Base-by-base conservation (phyloP, 2,888 invertebrate genomes). In the Norana najaformis region DNA sequence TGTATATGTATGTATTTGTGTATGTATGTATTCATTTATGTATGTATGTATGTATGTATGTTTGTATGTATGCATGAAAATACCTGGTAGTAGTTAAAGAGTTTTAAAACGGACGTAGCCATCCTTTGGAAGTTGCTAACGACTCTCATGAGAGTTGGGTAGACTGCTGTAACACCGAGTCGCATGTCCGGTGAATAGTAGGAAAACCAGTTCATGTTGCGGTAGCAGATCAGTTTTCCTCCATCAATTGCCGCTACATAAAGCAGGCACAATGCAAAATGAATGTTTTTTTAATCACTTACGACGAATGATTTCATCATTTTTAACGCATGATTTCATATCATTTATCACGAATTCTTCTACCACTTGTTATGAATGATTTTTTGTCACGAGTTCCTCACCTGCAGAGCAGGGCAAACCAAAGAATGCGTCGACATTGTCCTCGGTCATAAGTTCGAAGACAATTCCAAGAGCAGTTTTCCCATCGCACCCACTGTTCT, bases 381-480 rank as follows among this genome's bases (percentile, higher is more conserved):
- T 41, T 4, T 1, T 47, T 23, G 2, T 47, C 47, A 47, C 23
- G 47, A 47, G 23, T 47, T 47, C 41, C 39, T 90, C 23, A 90
- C 91, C 91, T n/a, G 88, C 90, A 38, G 91, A 91, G 38, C 91
- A 91, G 23, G 91, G 91, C 89, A 90, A 36, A n/a, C 91, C 91
- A 36, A 91, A 41, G 35, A 88, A 90, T 11, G 82, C 90, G 47
- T 90, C 88, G 82, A 91, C 91, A 4, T 91, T 11, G 30, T 88
- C 34, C 23, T 41, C 20, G 88, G 38, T 88, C 39, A 90, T 85
- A n/a, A 91, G 90, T 6, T 90, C 90, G n/a, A 85, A 89, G 8
- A 90, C 88, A 11, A 89, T 89, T 53, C 91, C 91, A 23, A 91
- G 89, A 14, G 90, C 91, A 30, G 88, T 89, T 89, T 89, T 91